Base-by-base conservation (phyloP, 1,140 invertebrate genomes). In the Papilio xuthus region DNA sequence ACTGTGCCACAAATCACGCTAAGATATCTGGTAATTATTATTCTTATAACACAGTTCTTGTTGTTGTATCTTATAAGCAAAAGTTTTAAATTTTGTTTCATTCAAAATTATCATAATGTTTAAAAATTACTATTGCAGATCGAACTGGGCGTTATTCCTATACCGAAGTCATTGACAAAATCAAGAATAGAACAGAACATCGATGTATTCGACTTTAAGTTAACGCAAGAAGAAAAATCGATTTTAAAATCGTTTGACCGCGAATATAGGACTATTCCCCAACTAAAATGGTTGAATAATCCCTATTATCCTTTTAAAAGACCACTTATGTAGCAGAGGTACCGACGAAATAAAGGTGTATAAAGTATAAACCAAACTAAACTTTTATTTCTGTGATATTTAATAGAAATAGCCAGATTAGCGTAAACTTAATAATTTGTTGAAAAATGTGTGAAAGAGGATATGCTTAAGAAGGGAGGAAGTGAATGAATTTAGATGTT, bases 131-230 rank as follows among this genome's bases (percentile, higher is more conserved):
- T 20, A 71, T 86, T 85, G 4, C 83, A 97, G 95, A 85, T 98
- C 78, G 96, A 98, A 85, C 94, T 96, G 76, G 97, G 96, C 3
- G 95, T 97, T 23, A 93, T 97, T n/a, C 96, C 97, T 0, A 96
- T 99, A 82, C 97, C 98, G 2, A 98, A 98, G 90, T 97, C 97
- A 2, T 95, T 97, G 0, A 97, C 95, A 3, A 96, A 96, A 81
- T 94, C 94, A 4, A 95, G 98, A 63, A 97, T 98, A 69, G 92
- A 94, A 69, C 95, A 97, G 84, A 98, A 98, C 88, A 94, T 96
- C 60, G 89, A 97, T 15, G 94, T 98, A 41, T 98, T 97, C 85
- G 96, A 98, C 89, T 98, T 98, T 87, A 89, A 95, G 83, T 89
- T 98, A 12, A 90, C 94, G 32, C 78, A 94, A 0, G 95, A 95